Evolutionary conservation across 2,888 invertebrate genomes (phyloP), one percentile per base, ranked within the genome.

Genomic region (Amblyjoppa proteus): DNA sequence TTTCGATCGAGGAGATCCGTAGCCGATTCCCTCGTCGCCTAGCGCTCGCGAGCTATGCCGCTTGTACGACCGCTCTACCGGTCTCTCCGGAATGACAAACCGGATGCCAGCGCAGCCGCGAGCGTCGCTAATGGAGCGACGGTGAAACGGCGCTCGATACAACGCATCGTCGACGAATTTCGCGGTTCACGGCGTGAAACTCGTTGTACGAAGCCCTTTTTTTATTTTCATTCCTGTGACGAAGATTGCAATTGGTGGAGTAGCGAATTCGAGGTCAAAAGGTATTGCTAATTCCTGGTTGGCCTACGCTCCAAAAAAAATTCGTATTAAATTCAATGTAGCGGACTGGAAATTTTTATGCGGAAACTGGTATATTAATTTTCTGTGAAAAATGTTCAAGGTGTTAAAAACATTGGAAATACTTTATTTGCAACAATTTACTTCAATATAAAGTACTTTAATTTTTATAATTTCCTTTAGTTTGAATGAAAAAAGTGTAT

Each of bases 1-100:
- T 78, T 81, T 81, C 71, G 82, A 82, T 82, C 75, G 49, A 66
- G 41, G 56, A 75, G 79, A 82, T 82, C 81, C 78, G 49, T 34
- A 49, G 31, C 25, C 58, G 38, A 28, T 28, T 31, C 16, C 13
- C 28, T 13, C 16, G n/a, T 13, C 31, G 31, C 45, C 49, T 16
- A 45, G 28, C 64, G 3, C 61, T 16, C 20, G n/a, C 64, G 16
- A 41, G 11, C 20, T 68, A 38, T 25, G 9, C 4, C 9, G 25
- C 28, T 20, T 5, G 20, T 53, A 31, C 38, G 49, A 11, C 66
- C 5, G 13, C 13, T 45, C 73, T 73, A 34, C 77, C 69, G 73
- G 28, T 84, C 77, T 51, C 77, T 41, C 20, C 20, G 41, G 25
- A 77, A 74, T 81, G 81, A 78, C 74, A 78, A 85, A 81, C 81